A percentile compares a stretch with the other conserved stretches of the same genome.
Evolutionary conservation across 2,888 invertebrate species (phyloP).

Genomic region (Stenoptilia bipunctidactyla): DNA sequence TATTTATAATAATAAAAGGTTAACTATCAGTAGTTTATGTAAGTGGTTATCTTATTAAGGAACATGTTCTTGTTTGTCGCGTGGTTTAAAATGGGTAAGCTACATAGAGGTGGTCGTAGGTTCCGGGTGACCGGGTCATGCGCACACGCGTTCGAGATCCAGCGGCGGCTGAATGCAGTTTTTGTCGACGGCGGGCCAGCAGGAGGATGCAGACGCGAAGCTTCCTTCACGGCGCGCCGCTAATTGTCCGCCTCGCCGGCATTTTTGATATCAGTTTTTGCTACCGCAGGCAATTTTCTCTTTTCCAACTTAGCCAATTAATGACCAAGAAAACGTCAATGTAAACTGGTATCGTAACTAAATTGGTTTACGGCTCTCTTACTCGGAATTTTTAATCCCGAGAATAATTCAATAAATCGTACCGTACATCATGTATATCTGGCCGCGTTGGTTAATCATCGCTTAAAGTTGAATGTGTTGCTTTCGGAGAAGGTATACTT

Average conservation of each 20-base stretch:
- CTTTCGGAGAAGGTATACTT: too few species aligned
- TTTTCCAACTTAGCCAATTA: background rate
- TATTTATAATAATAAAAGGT: background rate
- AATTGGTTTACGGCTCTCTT: too few species aligned
- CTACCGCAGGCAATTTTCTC: background rate
- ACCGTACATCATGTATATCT: too few species aligned
- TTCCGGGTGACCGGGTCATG: slow-evolving; percentile 57
- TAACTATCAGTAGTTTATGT: background rate
- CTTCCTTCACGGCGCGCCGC: slow-evolving; percentile 30
- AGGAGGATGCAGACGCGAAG: slow-evolving; percentile 19
- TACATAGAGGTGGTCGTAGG: slow-evolving; percentile 22
- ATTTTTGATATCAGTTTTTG: slow-evolving; percentile 33
- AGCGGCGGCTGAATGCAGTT: slow-evolving; percentile 17
- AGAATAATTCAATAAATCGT: too few species aligned
- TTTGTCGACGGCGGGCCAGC: slow-evolving; percentile 15
- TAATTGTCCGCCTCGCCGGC: slow-evolving; percentile 40
- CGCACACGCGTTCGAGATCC: slow-evolving; percentile 31
- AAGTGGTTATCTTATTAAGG: background rate
- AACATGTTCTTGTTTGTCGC: slow-evolving; percentile 2
- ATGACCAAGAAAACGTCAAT: too few species aligned
- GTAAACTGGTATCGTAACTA: too few species aligned
- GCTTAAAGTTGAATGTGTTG: too few species aligned
- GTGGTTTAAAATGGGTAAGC: slow-evolving; percentile 11
- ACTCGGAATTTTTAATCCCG: too few species aligned
- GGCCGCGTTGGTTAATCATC: too few species aligned